A percentile compares a stretch with the other conserved stretches of the same genome.
Evolutionary conservation across 2,797 vertebrate genomes (phyloP).

Genomic region (Coregonus ussuriensis): DNA sequence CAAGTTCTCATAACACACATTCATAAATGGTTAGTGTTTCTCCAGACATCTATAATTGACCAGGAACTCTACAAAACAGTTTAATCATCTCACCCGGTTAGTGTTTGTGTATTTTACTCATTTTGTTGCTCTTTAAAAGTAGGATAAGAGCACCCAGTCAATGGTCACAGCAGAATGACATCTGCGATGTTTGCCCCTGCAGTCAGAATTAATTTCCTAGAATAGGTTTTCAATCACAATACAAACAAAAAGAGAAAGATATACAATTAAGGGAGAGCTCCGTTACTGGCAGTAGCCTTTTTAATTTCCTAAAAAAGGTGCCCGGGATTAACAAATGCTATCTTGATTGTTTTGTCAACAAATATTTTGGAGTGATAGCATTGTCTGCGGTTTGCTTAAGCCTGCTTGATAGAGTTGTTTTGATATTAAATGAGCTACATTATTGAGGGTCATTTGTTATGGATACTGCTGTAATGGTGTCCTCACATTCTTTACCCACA

Average conservation of each 20-base stretch:
- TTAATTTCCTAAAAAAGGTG: slow-evolving; percentile 9
- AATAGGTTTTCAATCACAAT: slow-evolving; percentile 16
- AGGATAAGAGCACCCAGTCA: background rate
- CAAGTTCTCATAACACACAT: background rate
- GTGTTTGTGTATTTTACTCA: slow-evolving; percentile 26
- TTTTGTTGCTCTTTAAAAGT: background rate
- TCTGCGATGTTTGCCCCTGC: slow-evolving; percentile 36
- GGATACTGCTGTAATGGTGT: background rate
- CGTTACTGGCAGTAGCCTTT: background rate
- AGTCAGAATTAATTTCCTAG: slow-evolving; percentile 56
- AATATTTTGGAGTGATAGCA: background rate
- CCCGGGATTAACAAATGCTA: background rate
- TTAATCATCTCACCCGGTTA: slow-evolving; percentile 23
- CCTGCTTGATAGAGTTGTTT: background rate
- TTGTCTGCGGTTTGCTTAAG: background rate
- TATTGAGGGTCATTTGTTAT: background rate
- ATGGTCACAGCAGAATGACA: slow-evolving; percentile 12
- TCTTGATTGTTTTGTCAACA: background rate
- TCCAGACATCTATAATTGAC: slow-evolving; percentile 10
- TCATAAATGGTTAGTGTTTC: slow-evolving; percentile 19
- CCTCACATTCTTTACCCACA: background rate
- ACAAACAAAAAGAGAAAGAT: slow-evolving; percentile 28
- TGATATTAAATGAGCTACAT: background rate
- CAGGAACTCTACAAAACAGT: no score
- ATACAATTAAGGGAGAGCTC: background rate